Base-by-base conservation (phyloP, 2,797 vertebrate genomes). In the Notoglanidium macrostoma region DNA sequence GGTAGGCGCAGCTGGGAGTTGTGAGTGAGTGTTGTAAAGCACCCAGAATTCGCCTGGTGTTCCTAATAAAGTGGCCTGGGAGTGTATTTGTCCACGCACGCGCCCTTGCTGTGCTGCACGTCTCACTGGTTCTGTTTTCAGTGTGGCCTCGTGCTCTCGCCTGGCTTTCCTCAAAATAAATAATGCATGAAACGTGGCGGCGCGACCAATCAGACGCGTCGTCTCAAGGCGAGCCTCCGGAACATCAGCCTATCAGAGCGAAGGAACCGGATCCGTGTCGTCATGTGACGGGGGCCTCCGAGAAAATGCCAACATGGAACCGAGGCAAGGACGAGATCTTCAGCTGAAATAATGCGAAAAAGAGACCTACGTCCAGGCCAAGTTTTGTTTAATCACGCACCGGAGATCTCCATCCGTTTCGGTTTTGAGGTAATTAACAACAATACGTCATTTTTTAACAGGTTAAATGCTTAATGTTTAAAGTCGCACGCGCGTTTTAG, bases 301-400 rank as follows among this genome's bases (percentile, higher is more conserved):
- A 91, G 85, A 91, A 94, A 95, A 95, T 93, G 94, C 94, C 96
- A 94, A 96, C 95, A 95, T 95, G 95, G 95, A 95, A 90, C 94
- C 94, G 94, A 94, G 93, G 94, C 94, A 94, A 95, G 95, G 95
- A 95, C 94, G 94, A 93, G 93, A 91, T 90, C 91, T 51, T 92
- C 88, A 29, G 44, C 91, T 89, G 88, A 92, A 91, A 92, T 94
- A 95, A 94, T 91, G 94, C 92, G 90, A 94, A 35, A 92, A 91
- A 84, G 89, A 88, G 68, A 83, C 85, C 63, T 32, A n/a, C 19
- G 63, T 79, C 74, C 84, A 73, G 54, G 63, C 67, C 29, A 14
- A 11, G 80, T 83, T 65, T 32, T 35, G 61, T 12, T n/a, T 32
- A 51, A 73, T 85, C 23, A 46, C 67, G 35, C 72, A 15, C 46